A percentile compares a stretch with the other conserved stretches of the same genome.
Evolutionary conservation across 1,140 invertebrate genomes (phyloP).

Genomic region (Bombus balteatus): DNA sequence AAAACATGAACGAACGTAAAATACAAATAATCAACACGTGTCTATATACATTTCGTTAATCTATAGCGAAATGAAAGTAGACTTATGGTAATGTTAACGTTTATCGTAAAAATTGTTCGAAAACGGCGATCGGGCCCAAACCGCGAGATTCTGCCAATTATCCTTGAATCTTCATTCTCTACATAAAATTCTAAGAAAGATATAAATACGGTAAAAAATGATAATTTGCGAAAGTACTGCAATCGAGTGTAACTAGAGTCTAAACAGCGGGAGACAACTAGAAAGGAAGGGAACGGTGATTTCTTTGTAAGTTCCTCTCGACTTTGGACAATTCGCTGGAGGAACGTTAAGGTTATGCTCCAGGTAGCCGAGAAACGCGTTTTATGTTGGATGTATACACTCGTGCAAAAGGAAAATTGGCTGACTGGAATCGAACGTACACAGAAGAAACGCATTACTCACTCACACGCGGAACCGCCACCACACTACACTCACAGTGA

Average conservation of each 20-base stretch:
- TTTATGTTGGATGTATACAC: constrained; percentile 42
- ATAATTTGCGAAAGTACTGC: neutral
- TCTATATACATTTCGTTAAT: constrained; percentile 33
- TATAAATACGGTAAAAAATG: neutral
- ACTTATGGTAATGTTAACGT: neutral
- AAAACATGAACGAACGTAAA: neutral
- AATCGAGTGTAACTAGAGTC: neutral
- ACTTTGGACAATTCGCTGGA: neutral
- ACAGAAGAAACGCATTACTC: constrained; percentile 49
- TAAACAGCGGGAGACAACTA: too few relatives aligned
- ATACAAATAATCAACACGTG: constrained; percentile 50
- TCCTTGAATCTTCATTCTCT: neutral
- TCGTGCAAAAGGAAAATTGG: constrained; percentile 22
- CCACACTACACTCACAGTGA: constrained; percentile 51
- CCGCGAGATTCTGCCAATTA: neutral
- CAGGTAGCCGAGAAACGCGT: constrained; percentile 54
- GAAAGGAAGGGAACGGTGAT: neutral
- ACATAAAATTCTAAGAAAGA: neutral
- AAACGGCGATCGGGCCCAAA: constrained; percentile 16
- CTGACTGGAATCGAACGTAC: constrained; percentile 47
- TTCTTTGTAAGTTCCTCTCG: neutral
- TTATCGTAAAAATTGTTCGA: neutral
- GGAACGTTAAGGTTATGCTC: constrained; percentile 62
- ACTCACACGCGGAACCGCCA: constrained; percentile 55
- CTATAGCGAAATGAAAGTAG: neutral